Evolutionary conservation across 2,888 invertebrate genomes (phyloP), one percentile per base, ranked within the genome.

Genomic region (Myopa testacea): DNA sequence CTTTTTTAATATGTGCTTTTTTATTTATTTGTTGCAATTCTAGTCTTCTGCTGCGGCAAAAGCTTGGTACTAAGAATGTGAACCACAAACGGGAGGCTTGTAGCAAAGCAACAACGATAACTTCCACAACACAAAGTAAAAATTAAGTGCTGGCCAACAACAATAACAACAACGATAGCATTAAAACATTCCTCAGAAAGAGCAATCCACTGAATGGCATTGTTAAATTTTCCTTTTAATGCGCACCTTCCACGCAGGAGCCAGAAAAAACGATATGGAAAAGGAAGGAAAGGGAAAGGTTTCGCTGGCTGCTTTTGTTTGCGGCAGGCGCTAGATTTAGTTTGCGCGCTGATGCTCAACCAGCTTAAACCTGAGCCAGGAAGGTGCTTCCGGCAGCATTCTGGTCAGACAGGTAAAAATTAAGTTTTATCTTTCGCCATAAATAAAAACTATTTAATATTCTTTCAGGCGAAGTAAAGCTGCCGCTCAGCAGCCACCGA

Each of bases 391-490:
- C 6, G 7, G 65, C 65, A 38, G 34, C 67, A 75, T 67, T 65
- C 75, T 38, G 58, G 16, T 60, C 34, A 69, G 75, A 69, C 75
- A 75, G 75, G 75, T 75, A 75, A 73, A 75, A 62, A 65, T 74
- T 34, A 50, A 77, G 73, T 82, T 80, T 80, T 82, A 80, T 82
- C 78, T 81, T 78, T 79, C 78, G 81, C 83, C 83, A 85, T 85
- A 85, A 87, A 86, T 84, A 86, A 86, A 85, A 87, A 86, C 86
- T 86, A 85, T 86, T 86, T 86, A 86, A 86, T 87, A 86, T 85
- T 81, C 82, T 79, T 76, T 37, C 77, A 69, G 80, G 82, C 81
- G 75, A 75, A 55, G 60, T 70, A 12, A 65, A 58, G 72, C 58
- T 34, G 37, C 75, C 68, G 78, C 76, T 75, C 79, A 80, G 80